Evolutionary conservation across 2,888 invertebrate species (phyloP).

Genomic region (Drosophila buzzatii): DNA sequence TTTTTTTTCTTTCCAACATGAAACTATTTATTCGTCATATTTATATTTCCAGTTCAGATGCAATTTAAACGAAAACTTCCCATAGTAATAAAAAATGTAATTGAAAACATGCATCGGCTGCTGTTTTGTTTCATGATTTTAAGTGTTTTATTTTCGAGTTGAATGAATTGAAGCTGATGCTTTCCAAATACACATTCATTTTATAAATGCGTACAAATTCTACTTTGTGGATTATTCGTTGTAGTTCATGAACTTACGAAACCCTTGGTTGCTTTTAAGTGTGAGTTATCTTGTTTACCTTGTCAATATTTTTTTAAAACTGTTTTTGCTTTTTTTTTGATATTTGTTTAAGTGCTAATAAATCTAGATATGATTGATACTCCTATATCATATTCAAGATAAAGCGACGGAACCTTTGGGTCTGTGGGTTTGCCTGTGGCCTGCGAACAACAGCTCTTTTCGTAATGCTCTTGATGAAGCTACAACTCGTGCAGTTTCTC

Average conservation of each 20-base stretch:
- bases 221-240: background rate
- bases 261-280: background rate
- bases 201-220: slow-evolving; percentile 2
- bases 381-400: background rate
- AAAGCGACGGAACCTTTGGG: slow-evolving; percentile 8
- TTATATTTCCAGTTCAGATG: background rate
- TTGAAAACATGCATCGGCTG: slow-evolving; percentile 14
- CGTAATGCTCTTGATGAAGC: slow-evolving; percentile 16
- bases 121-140: slow-evolving; percentile 29
- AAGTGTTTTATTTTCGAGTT: slow-evolving; percentile 9
- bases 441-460: slow-evolving; percentile 35
- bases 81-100: slow-evolving; percentile 13
- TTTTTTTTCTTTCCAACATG: no score
- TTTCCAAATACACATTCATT: background rate
- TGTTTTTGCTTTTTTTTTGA: background rate
- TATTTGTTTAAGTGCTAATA: slow-evolving; percentile 20
- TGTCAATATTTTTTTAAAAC: slow-evolving; percentile 16
- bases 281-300: background rate
- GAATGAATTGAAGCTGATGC: slow-evolving; percentile 5
- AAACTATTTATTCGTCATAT: no score
- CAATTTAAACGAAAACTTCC: background rate
- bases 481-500: slow-evolving; percentile 22
- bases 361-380: slow-evolving; percentile 31
- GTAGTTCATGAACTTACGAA: background rate
- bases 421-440: slow-evolving; percentile 7